These are phyloP conservation scores for Kryptolebias marmoratus DNA, from an alignment of 2,113 vertebrate genomes.

Conservation along the genomic window DNA sequence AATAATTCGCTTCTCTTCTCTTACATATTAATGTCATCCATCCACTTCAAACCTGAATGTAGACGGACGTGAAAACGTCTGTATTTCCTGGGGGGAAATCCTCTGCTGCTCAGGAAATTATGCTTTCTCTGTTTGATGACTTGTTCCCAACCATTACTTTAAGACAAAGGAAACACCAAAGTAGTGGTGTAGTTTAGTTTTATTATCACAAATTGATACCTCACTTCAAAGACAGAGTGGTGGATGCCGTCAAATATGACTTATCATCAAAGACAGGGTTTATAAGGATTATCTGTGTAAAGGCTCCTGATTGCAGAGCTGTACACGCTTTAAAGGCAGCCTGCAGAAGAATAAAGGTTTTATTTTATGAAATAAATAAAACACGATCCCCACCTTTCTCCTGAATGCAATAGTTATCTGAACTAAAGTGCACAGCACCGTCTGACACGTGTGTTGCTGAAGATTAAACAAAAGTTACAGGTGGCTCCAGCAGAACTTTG, in stretches of 20 bases:
- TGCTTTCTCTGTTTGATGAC: constrained; percentile 22
- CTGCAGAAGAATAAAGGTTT: background rate
- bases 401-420: too few species aligned
- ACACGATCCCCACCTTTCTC: too few species aligned
- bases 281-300: background rate
- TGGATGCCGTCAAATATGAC: background rate
- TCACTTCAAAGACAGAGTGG: constrained; percentile 10
- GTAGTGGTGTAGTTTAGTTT: constrained; percentile 20
- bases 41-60: background rate
- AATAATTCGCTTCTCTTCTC: too few species aligned
- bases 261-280: constrained; percentile 11
- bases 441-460: background rate
- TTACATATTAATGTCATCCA: background rate
- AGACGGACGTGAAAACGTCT: background rate
- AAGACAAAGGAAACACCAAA: constrained; percentile 17
- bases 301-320: background rate
- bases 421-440: too few species aligned
- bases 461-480: background rate
- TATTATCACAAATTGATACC: constrained; percentile 26
- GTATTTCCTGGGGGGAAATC: constrained; percentile 59
- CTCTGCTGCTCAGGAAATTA: constrained; percentile 29
- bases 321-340: background rate
- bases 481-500: background rate
- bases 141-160: constrained; percentile 45
- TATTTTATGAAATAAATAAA: too few species aligned